phyloP scores from a whole-genome alignment of 1,140 invertebrate genomes.

The Sarcophaga peregrina region DNA sequence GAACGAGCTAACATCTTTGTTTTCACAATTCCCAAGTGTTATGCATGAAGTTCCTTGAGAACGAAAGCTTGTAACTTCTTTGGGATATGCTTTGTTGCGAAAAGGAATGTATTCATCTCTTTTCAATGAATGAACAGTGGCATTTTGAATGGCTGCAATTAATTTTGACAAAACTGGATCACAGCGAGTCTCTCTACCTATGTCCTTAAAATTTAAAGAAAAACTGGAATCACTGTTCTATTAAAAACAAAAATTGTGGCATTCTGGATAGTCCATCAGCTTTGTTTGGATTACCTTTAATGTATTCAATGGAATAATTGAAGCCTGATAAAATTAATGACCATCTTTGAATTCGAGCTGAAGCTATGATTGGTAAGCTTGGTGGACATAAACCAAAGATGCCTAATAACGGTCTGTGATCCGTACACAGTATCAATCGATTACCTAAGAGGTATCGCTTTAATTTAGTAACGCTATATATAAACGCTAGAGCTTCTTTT shows the following conservation, averaged over 20 bases:
- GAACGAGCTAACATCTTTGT: background rate
- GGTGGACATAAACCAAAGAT: slow-evolving; percentile 66
- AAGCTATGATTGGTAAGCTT: slow-evolving; percentile 57
- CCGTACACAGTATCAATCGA: slow-evolving; percentile 68
- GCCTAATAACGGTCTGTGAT: slow-evolving; percentile 68
- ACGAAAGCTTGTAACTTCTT: background rate
- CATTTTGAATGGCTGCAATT: background rate
- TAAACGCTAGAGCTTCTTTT: slow-evolving; percentile 35
- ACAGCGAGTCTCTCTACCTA: background rate
- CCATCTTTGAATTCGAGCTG: slow-evolving; percentile 60
- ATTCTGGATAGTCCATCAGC: background rate
- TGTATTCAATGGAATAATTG: slow-evolving; percentile 61
- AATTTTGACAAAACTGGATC: background rate
- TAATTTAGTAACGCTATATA: slow-evolving; percentile 25
- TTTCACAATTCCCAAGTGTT: slow-evolving; percentile 27
- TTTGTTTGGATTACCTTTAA: slow-evolving; percentile 37
- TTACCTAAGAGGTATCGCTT: slow-evolving; percentile 54
- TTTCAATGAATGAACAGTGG: background rate
- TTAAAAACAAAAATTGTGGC: background rate
- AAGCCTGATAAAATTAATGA: slow-evolving; percentile 59
- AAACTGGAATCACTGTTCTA: background rate
- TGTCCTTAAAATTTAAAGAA: background rate
- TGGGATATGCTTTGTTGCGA: background rate
- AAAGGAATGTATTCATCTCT: background rate
- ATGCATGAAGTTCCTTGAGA: background rate